Percentiles rank a stretch among this genome's conserved stretches.
Evolutionary conservation across 2,888 invertebrate species (phyloP).

Genomic region (Limenitis camilla): DNA sequence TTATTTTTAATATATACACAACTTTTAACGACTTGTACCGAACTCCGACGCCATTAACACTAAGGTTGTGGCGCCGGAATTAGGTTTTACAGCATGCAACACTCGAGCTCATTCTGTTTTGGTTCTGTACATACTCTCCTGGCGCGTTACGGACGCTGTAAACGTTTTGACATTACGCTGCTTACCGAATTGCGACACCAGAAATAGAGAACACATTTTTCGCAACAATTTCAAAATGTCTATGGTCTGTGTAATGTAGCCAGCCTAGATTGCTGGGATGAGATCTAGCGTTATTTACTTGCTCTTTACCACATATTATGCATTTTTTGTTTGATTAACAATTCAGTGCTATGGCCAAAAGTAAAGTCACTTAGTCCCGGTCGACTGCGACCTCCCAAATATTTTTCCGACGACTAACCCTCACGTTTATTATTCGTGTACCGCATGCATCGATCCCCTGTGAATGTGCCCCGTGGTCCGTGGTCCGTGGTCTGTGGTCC

Average conservation of each 20-base stretch:
- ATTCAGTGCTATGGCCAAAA: slow-evolving; percentile 24
- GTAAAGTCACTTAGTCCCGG: slow-evolving; percentile 33
- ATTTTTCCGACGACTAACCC: slow-evolving; percentile 49
- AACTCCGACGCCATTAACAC: slow-evolving; percentile 24
- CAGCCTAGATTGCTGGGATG: slow-evolving; percentile 34
- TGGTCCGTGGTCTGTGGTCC: slow-evolving; percentile 36
- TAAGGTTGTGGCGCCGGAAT: slow-evolving; percentile 30
- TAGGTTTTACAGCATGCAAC: slow-evolving; percentile 43
- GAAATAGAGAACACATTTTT: background rate
- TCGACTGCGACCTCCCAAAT: slow-evolving; percentile 56
- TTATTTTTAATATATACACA: slow-evolving; percentile 36
- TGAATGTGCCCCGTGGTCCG: slow-evolving; percentile 58
- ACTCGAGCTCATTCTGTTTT: slow-evolving; percentile 40
- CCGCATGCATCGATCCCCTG: slow-evolving; percentile 57
- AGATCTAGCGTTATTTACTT: slow-evolving; percentile 27
- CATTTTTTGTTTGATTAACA: slow-evolving; percentile 23
- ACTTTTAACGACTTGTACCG: slow-evolving; percentile 28
- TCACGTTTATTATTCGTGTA: slow-evolving; percentile 42
- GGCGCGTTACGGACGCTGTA: slow-evolving; percentile 27
- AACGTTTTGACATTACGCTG: background rate
- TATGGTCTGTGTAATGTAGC: slow-evolving; percentile 9
- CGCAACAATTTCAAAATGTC: slow-evolving; percentile 7
- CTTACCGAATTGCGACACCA: background rate
- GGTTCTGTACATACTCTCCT: slow-evolving; percentile 46
- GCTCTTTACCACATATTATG: slow-evolving; percentile 24